Evolutionary conservation across 1,140 invertebrate species (phyloP).

Genomic region (Telenomus remus): DNA sequence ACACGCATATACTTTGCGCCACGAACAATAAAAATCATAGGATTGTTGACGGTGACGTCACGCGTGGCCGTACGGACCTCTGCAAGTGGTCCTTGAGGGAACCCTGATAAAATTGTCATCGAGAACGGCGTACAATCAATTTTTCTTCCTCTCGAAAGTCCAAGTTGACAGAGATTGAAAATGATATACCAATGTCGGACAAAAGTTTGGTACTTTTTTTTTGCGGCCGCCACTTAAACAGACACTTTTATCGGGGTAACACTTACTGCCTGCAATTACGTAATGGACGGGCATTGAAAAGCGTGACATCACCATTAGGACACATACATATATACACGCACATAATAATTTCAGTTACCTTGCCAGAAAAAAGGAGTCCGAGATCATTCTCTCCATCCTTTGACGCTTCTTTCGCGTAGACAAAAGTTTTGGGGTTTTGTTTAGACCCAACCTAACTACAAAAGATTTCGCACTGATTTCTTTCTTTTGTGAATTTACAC

Average conservation of each 20-base stretch:
- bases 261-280: conserved; percentile 55
- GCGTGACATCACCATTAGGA: conserved; percentile 54
- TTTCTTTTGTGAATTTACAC: too few relatives aligned
- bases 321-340: conserved; percentile 61
- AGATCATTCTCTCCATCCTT: conserved; percentile 1
- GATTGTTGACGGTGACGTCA: conserved; percentile 57
- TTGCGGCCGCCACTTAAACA: neutral
- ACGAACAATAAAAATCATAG: conserved; percentile 59
- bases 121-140: neutral
- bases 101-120: conserved; percentile 48
- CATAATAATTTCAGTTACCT: conserved; percentile 44
- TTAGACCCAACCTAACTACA: too few relatives aligned
- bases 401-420: too few relatives aligned
- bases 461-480: too few relatives aligned
- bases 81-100: conserved; percentile 38
- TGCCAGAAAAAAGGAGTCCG: conserved; percentile 40
- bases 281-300: conserved; percentile 59
- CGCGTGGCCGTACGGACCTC: conserved; percentile 53
- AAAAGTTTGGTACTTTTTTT: neutral
- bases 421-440: too few relatives aligned
- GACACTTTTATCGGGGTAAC: conserved; percentile 51
- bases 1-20: conserved; percentile 46
- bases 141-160: neutral
- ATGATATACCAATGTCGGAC: too few relatives aligned
- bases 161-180: neutral